Percentiles rank a stretch among this genome's conserved stretches.
These are phyloP conservation scores for Ailuropoda melanoleuca DNA, from an alignment of 2,113 vertebrate species.

Conservation along the genomic window DNA sequence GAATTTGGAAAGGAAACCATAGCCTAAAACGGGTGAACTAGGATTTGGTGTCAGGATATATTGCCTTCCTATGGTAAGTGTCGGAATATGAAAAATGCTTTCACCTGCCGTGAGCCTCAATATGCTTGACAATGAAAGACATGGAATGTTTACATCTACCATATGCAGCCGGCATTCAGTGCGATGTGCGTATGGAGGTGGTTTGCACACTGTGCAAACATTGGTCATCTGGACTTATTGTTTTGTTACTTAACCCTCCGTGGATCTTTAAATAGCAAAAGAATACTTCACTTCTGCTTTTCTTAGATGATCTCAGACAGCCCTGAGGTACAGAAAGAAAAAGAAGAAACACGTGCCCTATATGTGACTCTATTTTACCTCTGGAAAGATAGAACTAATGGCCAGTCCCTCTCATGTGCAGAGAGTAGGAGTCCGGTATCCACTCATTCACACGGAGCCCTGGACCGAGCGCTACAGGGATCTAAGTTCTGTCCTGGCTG, in stretches of 20 bases:
- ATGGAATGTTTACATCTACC: accelerated
- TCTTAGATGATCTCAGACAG: not conserved
- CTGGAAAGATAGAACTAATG: not conserved
- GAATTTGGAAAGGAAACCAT: not conserved
- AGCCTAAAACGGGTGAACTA: not conserved
- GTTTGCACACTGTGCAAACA: not conserved
- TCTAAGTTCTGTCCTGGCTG: not conserved
- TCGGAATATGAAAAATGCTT: not conserved
- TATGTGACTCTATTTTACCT: not conserved
- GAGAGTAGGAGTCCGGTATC: accelerated
- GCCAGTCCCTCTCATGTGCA: accelerated
- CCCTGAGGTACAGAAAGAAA: not conserved
- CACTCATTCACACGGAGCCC: too few species aligned
- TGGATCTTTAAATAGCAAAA: not conserved
- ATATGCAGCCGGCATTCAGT: accelerated
- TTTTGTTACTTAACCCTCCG: not conserved
- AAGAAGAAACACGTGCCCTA: not conserved
- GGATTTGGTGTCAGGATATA: not conserved
- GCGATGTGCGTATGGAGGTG: accelerated
- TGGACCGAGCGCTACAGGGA: accelerated
- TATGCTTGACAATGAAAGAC: accelerated
- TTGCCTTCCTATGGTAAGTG: accelerated
- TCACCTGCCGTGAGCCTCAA: too few species aligned
- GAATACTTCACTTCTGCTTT: not conserved
- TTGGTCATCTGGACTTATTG: not conserved